phyloP scores from a whole-genome alignment of 2,888 invertebrate species.

The Phyllotreta cruciferae region DNA sequence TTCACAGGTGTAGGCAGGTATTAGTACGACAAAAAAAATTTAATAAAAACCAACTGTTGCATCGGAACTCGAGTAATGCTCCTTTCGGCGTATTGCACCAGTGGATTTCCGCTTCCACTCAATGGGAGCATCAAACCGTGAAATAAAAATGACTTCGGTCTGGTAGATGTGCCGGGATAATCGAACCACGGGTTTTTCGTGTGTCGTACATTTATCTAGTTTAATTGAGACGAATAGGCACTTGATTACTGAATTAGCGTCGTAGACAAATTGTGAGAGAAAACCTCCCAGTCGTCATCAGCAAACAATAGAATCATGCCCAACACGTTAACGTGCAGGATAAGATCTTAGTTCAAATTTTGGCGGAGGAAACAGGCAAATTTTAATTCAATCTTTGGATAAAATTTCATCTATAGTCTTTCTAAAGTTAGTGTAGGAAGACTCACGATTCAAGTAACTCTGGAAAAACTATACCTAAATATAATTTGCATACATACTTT shows the following conservation, averaged over 20 bases:
- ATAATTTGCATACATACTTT: constrained; percentile 61
- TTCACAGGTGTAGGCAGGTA: background rate
- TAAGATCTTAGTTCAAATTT: no score
- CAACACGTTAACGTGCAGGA: background rate
- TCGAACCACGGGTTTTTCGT: constrained; percentile 23
- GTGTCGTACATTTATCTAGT: constrained; percentile 29
- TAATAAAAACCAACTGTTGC: constrained; percentile 1
- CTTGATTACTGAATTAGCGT: constrained; percentile 20
- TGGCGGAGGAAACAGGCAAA: no score
- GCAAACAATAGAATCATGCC: constrained; percentile 10
- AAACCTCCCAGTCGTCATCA: constrained; percentile 6
- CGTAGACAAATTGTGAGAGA: constrained; percentile 27
- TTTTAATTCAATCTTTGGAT: background rate
- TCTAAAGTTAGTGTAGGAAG: no score
- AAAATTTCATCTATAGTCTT: background rate
- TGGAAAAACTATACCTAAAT: background rate
- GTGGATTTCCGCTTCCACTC: constrained; percentile 33
- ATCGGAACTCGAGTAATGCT: constrained; percentile 1
- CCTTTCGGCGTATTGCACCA: constrained; percentile 24
- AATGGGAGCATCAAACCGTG: constrained; percentile 30
- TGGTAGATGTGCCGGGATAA: constrained; percentile 25
- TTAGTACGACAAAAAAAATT: background rate
- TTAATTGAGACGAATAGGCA: constrained; percentile 31
- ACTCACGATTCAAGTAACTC: no score
- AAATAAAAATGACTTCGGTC: constrained; percentile 33